A percentile compares a stretch with the other conserved stretches of the same genome.
These are phyloP conservation scores for Zapus hudsonius DNA, from an alignment of 2,113 vertebrate species.

Conservation along the genomic window DNA sequence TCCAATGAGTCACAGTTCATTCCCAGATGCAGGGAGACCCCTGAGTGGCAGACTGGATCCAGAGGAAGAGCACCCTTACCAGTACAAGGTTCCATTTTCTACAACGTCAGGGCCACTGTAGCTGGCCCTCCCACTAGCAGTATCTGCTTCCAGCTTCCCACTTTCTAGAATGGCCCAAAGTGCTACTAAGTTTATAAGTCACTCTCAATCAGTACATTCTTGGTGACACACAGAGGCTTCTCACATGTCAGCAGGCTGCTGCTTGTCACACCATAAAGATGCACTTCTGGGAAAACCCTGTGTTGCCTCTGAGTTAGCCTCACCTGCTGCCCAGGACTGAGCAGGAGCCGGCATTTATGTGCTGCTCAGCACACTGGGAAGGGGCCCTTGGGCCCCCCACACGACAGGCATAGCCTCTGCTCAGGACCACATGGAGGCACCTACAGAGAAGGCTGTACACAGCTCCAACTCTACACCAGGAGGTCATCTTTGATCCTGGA, in stretches of 20 bases:
- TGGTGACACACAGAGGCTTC: fast-evolving
- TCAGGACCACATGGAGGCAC: not conserved
- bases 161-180: fast-evolving
- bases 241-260: fast-evolving
- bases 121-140: not conserved
- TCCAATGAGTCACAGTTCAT: not conserved
- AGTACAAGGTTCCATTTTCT: not conserved
- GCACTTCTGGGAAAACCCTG: not conserved
- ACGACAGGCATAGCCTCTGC: not conserved
- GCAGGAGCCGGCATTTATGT: not conserved
- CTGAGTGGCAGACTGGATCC: not conserved
- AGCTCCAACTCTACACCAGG: not conserved
- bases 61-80: not conserved
- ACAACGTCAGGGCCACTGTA: no score
- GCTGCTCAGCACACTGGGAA: not conserved
- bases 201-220: not conserved
- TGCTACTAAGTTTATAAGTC: not conserved
- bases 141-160: not conserved
- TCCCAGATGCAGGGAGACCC: not conserved
- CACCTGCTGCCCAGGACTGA: not conserved
- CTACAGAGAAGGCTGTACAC: not conserved
- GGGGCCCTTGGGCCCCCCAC: no score
- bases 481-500: not conserved
- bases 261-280: not conserved
- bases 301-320: not conserved